phyloP scores from a whole-genome alignment of 2,113 vertebrate genomes.

The Microcebus tavaratra region DNA sequence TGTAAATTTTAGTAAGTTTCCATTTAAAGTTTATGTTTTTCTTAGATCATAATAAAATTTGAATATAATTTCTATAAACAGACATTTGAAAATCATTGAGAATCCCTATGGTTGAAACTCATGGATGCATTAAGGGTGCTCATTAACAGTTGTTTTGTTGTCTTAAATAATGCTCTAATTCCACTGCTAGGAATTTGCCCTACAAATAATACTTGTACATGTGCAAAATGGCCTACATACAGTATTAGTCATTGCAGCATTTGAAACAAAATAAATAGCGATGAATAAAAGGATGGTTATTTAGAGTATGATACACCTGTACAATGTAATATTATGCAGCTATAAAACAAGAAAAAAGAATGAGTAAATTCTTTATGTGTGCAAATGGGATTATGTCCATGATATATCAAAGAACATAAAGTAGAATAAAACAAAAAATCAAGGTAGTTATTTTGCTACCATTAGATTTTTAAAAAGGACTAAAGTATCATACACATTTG shows the following conservation, averaged over 20 bases:
- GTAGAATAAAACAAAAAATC: neutral
- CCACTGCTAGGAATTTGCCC: neutral
- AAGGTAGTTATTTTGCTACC: neutral
- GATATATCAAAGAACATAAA: neutral
- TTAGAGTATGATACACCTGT: neutral
- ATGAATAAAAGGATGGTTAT: neutral
- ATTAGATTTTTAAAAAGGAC: neutral
- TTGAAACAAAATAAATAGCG: neutral
- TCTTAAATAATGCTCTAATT: neutral
- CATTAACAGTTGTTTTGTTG: neutral
- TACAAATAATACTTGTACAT: neutral
- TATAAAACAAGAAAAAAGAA: slow-evolving; percentile 9
- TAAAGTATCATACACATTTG: neutral
- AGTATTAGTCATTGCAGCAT: neutral
- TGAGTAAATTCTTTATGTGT: neutral
- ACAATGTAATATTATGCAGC: neutral
- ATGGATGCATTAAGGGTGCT: no score
- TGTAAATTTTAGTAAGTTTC: slow-evolving; percentile 4
- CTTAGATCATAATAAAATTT: neutral
- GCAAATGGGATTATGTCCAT: neutral
- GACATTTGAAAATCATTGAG: neutral
- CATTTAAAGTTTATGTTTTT: neutral
- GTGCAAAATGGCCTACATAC: neutral
- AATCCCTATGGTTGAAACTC: neutral
- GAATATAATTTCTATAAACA: neutral